Percentiles rank a stretch among this genome's conserved stretches.
Conservation (phyloP, 1,140 invertebrate species). For the Brachionus rotundiformis region DNA sequence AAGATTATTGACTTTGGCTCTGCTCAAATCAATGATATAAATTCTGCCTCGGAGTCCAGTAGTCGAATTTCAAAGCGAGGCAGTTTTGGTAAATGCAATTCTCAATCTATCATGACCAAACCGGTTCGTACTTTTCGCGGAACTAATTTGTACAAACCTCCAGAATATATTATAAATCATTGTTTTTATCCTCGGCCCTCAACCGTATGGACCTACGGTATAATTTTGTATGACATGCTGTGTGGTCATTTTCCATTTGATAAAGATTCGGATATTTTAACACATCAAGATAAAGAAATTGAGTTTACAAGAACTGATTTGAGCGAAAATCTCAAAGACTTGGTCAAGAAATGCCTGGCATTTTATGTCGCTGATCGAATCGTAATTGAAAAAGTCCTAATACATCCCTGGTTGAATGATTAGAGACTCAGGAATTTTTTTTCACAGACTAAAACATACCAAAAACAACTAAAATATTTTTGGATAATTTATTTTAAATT, state of each 20-base stretch:
- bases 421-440: background rate
- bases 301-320: conserved; percentile 24
- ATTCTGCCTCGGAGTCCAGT: background rate
- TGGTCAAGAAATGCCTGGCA: conserved; percentile 27
- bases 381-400: conserved; percentile 9
- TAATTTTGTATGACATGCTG: conserved; percentile 46
- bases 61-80: background rate
- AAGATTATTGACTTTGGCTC: conserved; percentile 45
- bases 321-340: conserved; percentile 34
- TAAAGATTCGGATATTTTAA: conserved; percentile 39
- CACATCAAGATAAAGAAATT: conserved; percentile 33
- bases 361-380: conserved; percentile 42
- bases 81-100: conserved; percentile 7
- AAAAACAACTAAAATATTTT: background rate
- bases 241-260: conserved; percentile 43
- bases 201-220: conserved; percentile 43
- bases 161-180: conserved; percentile 12
- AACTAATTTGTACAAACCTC: conserved; percentile 36
- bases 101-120: conserved; percentile 9
- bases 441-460: background rate
- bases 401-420: conserved; percentile 13
- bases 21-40: background rate
- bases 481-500: background rate
- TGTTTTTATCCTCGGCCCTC: conserved; percentile 34
- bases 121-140: conserved; percentile 27